Base-by-base conservation (phyloP, 2,888 invertebrate species). In the Polydrusus tereticollis region DNA sequence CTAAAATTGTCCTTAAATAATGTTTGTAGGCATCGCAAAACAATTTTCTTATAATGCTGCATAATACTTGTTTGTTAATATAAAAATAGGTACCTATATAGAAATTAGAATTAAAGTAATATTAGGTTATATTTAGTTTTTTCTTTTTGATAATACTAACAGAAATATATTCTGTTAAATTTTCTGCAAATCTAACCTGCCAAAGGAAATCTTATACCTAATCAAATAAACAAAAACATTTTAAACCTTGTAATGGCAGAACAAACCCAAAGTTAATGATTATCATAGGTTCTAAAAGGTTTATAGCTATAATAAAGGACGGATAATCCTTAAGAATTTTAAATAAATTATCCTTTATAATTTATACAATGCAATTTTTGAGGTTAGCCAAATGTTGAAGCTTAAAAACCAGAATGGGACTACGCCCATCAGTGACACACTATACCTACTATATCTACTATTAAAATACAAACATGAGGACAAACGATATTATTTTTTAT, bases 231-330 rank as follows among this genome's bases (percentile, higher is more conserved):
- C 41, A 41, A 16, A 41, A 41, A 4, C 41, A 41, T 16, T 41
- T 41, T 16, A 41, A 41, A 14, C 41, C 41, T 16, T 16, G 6
- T 41, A 41, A 41, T 16, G 41, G 16, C 6, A 14, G 41, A 16
- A 41, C 41, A 47, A 45, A 47, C 47, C 23, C 16, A 47, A 21
- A 47, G 47, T 47, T 47, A 47, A 47, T 47, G 21, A 47, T 47
- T 47, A 47, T 47, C 47, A 12, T 21, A n/a, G 47, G 5, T 47
- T 21, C 4, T 21, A 0, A 23, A 47, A 3, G 47, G 21, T 23
- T 47, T 47, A 47, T 47, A 21, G 12, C 21, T 47, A 10, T n/a
- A 14, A n/a, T n/a, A 36, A 20, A 45, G 47, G n/a, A 23, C 23
- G 3, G 23, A 45, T 45, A 45, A 47, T 21, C 21, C 23, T 21